Evolutionary conservation across 2,797 vertebrate genomes (phyloP), one percentile per base, ranked within the genome.

Genomic region (Danio jaintianensis): DNA sequence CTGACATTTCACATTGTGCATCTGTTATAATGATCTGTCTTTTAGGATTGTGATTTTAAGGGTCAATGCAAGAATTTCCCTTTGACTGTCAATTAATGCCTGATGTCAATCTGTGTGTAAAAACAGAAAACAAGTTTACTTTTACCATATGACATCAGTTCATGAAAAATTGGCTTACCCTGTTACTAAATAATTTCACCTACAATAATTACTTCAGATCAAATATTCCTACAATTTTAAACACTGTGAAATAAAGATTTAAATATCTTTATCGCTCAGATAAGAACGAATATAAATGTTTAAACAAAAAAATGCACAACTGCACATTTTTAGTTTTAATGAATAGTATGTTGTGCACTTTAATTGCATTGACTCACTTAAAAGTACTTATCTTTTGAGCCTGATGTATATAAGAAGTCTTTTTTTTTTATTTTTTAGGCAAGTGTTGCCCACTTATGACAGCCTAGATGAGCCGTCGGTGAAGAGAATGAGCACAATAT

Each of bases 401-500:
- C 45, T 58, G 73, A 50, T 78, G 66, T 66, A 52, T 83, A 68
- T 63, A 59, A 84, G 76, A 64, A 1, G 8, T 64, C 72, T 63
- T 85, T 55, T 75, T 63, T 85, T 62, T 90, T 64, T 88, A n/a
- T 29, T 85, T 36, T 64, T 47, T 90, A 99, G 97, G 86, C 98
- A 99, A 94, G 97, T 99, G 81, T 92, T 99, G 87, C 97, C 98
- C 62, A 99, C 97, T 38, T 99, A 99, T 1, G 97, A 99, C 90
- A 98, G 95, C 87, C 93, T 99, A 92, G 98, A 99, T 1, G 98
- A 99, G 83, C 98, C 98, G 0, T 99, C 98, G 0, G 97, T 98
- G 87, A 99, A 97, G 90, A 96, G 96, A 90, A 98, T 99, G 97
- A 98, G 96, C 90, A 98, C 96, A 92, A 99, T 99, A 89, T 99